Evolutionary conservation across 2,888 invertebrate genomes (phyloP), one percentile per base, ranked within the genome.

Genomic region (Hydrotaea cyrtoneurina): DNA sequence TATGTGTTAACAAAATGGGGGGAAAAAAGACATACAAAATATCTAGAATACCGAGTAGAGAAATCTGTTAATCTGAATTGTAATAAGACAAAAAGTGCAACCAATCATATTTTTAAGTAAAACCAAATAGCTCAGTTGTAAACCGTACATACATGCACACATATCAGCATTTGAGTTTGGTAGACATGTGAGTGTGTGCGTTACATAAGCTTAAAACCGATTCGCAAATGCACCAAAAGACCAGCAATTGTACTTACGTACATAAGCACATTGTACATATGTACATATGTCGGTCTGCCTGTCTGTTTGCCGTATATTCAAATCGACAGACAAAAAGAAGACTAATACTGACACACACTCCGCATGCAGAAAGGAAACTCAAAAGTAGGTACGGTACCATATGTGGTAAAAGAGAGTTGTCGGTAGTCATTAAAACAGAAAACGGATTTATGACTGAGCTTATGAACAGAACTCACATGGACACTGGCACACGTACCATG

Each of bases 361-460:
- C 50, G n/a, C 39, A 50, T 50, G 43, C 7, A 72, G 31, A 72
- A 62, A 78, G 26, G 4, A 71, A 78, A 21, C n/a, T 31, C n/a
- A 31, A 72, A 31, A 59, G 15, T 21, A 64, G 39, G n/a, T 36
- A 13, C 31, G 31, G 46, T 17, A 53, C 11, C 79, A 57, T 59
- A 59, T 79, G 55, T 79, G 55, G 46, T 66, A 53, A 43, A 53
- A 66, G 43, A 39, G 66, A 74, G 73, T 79, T 79, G 79, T 66
- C 79, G 73, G 66, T 79, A 79, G 66, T 80, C 59, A 75, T 80
- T 80, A 80, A 79, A 66, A 59, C 46, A 57, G 57, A 74, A 80
- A 80, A 75, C 74, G 57, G 74, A 80, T 80, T 80, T 80, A 80
- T 73, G n/a, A 39, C 64, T 53, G 23, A 72, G 50, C 31, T 62